phyloP scores from a whole-genome alignment of 2,888 invertebrate genomes.

The Ophonus ardosiacus region DNA sequence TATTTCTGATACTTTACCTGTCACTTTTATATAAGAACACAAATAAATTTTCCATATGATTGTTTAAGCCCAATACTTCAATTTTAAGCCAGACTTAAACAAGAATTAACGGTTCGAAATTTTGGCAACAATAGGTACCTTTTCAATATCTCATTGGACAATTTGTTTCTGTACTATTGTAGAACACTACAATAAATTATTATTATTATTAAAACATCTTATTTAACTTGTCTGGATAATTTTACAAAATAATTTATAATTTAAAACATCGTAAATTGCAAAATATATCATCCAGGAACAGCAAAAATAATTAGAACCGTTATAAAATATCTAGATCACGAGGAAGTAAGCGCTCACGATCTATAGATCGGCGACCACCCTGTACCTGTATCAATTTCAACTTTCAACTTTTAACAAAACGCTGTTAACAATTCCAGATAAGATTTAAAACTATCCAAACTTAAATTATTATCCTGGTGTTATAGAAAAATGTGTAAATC shows the following conservation, averaged over 20 bases:
- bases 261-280: not conserved
- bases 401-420: conserved; percentile 19
- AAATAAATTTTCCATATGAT: too few relatives aligned
- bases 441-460: conserved; percentile 39
- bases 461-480: conserved; percentile 2
- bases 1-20: too few relatives aligned
- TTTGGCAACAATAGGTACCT: too few relatives aligned
- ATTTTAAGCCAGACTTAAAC: too few relatives aligned
- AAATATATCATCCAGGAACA: not conserved
- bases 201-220: not conserved
- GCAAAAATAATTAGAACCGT: conserved; percentile 33
- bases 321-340: conserved; percentile 20
- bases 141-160: too few relatives aligned
- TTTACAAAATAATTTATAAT: not conserved
- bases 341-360: conserved; percentile 32
- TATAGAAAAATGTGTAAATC: conserved; percentile 20
- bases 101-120: too few relatives aligned
- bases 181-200: not conserved
- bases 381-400: not conserved
- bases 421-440: conserved; percentile 25
- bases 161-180: too few relatives aligned
- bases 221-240: not conserved
- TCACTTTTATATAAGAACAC: too few relatives aligned
- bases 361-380: not conserved
- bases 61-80: too few relatives aligned